Evolutionary conservation across 1,140 invertebrate species (phyloP).

Genomic region (Drosophila ironensis): DNA sequence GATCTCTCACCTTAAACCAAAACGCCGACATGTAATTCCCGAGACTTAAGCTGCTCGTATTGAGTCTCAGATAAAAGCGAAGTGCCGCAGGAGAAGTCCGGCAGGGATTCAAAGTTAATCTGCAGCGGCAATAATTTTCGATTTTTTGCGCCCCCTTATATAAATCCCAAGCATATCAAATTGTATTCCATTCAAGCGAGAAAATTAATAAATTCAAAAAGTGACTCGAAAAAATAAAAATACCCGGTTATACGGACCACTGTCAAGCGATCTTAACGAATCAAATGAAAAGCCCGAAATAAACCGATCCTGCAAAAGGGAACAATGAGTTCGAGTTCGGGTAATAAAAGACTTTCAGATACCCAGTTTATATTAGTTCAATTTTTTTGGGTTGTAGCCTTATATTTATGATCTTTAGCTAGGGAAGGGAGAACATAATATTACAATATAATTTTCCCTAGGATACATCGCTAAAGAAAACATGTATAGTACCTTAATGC

Average conservation of each 20-base stretch:
- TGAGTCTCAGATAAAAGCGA: constrained; percentile 13
- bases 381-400: too few relatives aligned
- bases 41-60: constrained; percentile 49
- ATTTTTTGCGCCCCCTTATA: constrained; percentile 62
- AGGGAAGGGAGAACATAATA: too few relatives aligned
- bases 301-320: constrained; percentile 61
- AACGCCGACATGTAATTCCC: constrained; percentile 29
- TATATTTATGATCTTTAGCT: too few relatives aligned
- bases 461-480: too few relatives aligned
- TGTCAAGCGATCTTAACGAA: constrained; percentile 75
- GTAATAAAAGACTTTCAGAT: constrained; percentile 2
- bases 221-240: constrained; percentile 26
- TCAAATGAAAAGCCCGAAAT: constrained; percentile 33
- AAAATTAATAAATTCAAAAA: constrained; percentile 21
- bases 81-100: constrained; percentile 15
- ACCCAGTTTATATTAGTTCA: neutral
- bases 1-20: constrained; percentile 54
- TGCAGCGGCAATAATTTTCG: constrained; percentile 66
- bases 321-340: constrained; percentile 6
- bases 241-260: constrained; percentile 33
- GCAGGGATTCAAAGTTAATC: constrained; percentile 65
- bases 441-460: too few relatives aligned
- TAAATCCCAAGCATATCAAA: constrained; percentile 76
- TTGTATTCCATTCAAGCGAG: constrained; percentile 58
- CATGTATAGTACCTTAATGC: too few relatives aligned